Base-by-base conservation (phyloP, 2,888 invertebrate genomes). In the Lithophane ornitopus region DNA sequence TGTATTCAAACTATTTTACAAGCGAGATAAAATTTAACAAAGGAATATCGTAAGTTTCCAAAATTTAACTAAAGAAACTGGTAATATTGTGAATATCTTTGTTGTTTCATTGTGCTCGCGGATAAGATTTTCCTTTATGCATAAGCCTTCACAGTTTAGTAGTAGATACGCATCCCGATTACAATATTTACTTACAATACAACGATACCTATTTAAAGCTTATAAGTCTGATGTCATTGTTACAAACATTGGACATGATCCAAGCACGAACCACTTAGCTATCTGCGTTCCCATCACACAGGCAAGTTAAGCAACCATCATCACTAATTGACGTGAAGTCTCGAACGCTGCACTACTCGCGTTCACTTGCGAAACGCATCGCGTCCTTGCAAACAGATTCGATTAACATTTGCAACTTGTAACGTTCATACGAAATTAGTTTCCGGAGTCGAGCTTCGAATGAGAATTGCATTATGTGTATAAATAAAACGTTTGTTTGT, bases 361-460 rank as follows among this genome's bases (percentile, higher is more conserved):
- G 61, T 59, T 72, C 59, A 56, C 74, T 84, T 87, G 56, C 71
- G 52, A 80, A 79, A 85, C 85, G 78, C 87, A 80, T 80, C 71
- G 70, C 74, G 82, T 87, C 82, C 85, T 85, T 87, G 77, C 70
- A 84, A 85, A 79, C 82, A 78, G 80, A 85, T 80, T 87, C 71
- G 80, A 82, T 84, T 86, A 82, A 82, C 87, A 86, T 86, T 86
- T 86, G 80, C 80, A 58, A 72, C 66, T 62, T 84, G 80, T 84
- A 82, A 74, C 70, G 70, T 77, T 82, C 76, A 80, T 81, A 66
- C 75, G 62, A 82, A 82, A 87, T 87, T 78, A 78, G 78, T 80
- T 85, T 80, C 82, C 87, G 80, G 34, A 85, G 69, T 85, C 85
- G 78, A 74, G 77, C 58, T 41, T 58, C 65, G 80, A 80, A 82